Percentiles rank a stretch among this genome's conserved stretches.
These are phyloP conservation scores for Mico argentatus DNA, from an alignment of 2,797 vertebrate species.

Conservation along the genomic window DNA sequence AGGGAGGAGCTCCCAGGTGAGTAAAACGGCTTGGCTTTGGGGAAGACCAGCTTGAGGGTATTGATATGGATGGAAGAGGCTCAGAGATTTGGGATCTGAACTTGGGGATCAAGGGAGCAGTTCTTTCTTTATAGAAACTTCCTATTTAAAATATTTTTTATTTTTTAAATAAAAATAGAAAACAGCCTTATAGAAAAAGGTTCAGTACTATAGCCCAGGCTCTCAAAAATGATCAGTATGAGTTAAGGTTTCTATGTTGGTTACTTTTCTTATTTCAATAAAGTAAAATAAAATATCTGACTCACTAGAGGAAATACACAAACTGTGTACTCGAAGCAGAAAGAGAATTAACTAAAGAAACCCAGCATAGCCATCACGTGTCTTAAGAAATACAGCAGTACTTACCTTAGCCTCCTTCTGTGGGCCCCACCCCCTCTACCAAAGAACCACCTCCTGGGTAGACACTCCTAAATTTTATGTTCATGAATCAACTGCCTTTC, in stretches of 20 bases:
- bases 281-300: neutral
- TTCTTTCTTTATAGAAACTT: too few species aligned
- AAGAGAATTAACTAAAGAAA: neutral
- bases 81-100: neutral
- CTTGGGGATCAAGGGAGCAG: neutral
- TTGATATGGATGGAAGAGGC: neutral
- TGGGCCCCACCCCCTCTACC: neutral
- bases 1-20: neutral
- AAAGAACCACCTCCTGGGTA: neutral
- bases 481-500: neutral
- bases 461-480: neutral
- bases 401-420: neutral
- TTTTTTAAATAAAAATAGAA: neutral
- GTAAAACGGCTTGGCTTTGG: too few species aligned
- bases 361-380: neutral
- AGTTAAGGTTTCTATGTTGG: neutral
- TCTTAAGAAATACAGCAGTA: neutral
- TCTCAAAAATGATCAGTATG: neutral
- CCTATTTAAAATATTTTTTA: neutral
- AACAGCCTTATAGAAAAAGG: neutral
- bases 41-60: too few species aligned
- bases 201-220: neutral
- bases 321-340: neutral
- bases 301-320: neutral
- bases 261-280: neutral